Conservation (phyloP, 2,113 vertebrate genomes). For the Gracilinanus agilis region DNA sequence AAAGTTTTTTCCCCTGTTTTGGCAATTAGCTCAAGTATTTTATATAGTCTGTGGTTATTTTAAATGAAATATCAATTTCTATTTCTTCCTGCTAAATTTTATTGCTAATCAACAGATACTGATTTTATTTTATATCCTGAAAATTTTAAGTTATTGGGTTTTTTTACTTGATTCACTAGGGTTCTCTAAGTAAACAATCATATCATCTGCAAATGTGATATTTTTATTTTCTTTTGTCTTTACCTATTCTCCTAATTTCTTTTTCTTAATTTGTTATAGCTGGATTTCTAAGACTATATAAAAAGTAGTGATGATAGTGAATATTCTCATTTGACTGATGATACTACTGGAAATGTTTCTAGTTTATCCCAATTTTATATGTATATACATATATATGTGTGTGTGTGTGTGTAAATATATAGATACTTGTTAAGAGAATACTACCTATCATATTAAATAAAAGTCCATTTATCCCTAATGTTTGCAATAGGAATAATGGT, state of each 20-base stretch:
- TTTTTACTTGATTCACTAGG: not conserved
- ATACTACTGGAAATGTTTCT: not conserved
- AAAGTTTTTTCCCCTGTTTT: not conserved
- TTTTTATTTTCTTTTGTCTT: not conserved
- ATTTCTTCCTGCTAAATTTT: not conserved
- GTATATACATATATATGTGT: too few relatives aligned
- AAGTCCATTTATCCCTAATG: not conserved
- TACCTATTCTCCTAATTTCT: not conserved
- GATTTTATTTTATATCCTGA: not conserved
- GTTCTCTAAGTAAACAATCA: not conserved
- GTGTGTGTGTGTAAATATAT: not conserved
- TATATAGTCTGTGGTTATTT: not conserved
- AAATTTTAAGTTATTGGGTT: not conserved
- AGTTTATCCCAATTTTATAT: not conserved
- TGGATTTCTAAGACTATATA: not conserved
- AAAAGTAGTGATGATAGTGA: not conserved
- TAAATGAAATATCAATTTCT: not conserved
- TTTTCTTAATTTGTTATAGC: not conserved
- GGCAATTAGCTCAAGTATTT: not conserved
- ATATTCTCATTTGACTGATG: not conserved
- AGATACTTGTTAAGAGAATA: not conserved
- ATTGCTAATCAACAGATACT: not conserved
- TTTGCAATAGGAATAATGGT: not conserved
- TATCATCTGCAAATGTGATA: not conserved
- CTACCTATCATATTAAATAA: not conserved